A percentile compares a stretch with the other conserved stretches of the same genome.
These are phyloP conservation scores for Nephrotoma guestfalica DNA, from an alignment of 2,888 invertebrate species.

Conservation along the genomic window DNA sequence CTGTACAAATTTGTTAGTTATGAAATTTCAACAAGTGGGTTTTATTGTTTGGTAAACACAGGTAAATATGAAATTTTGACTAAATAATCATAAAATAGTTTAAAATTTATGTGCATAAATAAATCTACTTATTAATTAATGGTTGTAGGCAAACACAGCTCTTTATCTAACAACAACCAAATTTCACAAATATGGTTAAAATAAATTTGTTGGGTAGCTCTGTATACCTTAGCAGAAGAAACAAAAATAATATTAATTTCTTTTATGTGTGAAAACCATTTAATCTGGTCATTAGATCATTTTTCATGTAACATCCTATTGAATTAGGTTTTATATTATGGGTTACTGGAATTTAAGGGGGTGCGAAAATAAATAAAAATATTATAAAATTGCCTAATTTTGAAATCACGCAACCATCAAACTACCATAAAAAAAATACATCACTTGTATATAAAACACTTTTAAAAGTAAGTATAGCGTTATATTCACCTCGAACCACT, in stretches of 20 bases:
- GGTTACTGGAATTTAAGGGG: background rate
- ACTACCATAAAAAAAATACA: background rate
- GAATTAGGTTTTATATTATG: background rate
- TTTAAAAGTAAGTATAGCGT: background rate
- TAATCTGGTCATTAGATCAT: background rate
- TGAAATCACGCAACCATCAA: background rate
- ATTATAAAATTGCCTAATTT: background rate
- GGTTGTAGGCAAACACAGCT: background rate
- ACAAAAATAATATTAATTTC: background rate
- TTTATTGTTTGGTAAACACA: background rate
- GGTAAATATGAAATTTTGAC: background rate
- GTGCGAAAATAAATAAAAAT: background rate
- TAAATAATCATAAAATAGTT: background rate
- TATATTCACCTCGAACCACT: background rate
- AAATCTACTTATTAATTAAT: background rate
- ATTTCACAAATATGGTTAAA: background rate
- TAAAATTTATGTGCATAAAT: background rate
- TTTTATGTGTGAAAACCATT: background rate
- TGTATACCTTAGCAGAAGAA: background rate
- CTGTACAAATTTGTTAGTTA: background rate
- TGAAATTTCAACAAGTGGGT: background rate
- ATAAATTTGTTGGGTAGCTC: background rate
- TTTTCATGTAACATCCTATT: background rate
- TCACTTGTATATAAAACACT: background rate
- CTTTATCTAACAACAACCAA: background rate